A percentile compares a stretch with the other conserved stretches of the same genome.
These are phyloP conservation scores for Malaclemys terrapin DNA, from an alignment of 2,113 vertebrate species.

Conservation along the genomic window DNA sequence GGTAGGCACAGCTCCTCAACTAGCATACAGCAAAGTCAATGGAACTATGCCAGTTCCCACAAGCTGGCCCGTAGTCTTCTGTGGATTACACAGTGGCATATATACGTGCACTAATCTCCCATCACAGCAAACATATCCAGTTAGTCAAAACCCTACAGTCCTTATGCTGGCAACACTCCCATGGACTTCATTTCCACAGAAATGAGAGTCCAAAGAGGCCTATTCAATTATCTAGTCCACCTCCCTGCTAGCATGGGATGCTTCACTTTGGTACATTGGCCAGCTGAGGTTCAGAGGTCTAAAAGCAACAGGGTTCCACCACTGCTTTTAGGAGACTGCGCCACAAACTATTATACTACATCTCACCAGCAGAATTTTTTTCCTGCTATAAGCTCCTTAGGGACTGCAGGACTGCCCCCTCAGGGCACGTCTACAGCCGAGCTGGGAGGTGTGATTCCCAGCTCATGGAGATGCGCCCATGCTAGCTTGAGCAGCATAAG, in stretches of 20 bases:
- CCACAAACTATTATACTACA: background rate
- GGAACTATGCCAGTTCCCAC: background rate
- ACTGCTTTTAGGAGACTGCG: background rate
- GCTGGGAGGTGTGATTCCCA: background rate
- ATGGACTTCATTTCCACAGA: background rate
- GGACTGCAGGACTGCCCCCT: background rate
- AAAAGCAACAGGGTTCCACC: background rate
- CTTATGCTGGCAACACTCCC: background rate
- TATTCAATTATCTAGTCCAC: accelerated
- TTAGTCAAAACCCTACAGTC: accelerated
- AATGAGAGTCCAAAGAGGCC: accelerated
- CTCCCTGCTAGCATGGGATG: background rate
- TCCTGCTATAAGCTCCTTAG: background rate
- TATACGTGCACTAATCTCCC: accelerated
- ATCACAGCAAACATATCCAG: accelerated
- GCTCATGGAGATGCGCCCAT: background rate
- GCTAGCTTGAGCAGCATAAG: background rate
- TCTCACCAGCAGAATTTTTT: background rate
- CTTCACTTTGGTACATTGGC: accelerated
- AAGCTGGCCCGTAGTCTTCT: background rate
- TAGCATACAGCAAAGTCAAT: background rate
- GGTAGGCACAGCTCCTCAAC: background rate
- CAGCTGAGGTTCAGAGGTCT: background rate
- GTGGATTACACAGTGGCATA: background rate
- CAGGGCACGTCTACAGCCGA: background rate